Evolutionary conservation across 2,113 vertebrate species (phyloP).

Genomic region (Ranitomeya imitator): DNA sequence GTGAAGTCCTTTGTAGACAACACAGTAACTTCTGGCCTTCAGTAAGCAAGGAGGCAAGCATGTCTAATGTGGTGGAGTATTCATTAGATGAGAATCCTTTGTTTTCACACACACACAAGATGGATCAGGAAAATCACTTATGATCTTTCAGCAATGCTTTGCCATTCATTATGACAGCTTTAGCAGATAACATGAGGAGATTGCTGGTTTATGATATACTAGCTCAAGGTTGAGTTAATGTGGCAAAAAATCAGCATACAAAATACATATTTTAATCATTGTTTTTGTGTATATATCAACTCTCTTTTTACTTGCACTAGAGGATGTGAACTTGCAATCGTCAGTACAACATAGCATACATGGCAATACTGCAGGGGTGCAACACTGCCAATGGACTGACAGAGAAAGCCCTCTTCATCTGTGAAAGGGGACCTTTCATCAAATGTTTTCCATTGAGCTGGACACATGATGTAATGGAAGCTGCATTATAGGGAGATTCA

Average conservation of each 20-base stretch:
- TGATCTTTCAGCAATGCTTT: constrained; percentile 7
- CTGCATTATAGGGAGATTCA: too few relatives aligned
- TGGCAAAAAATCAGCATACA: not conserved
- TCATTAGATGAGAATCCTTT: not conserved
- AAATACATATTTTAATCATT: too few relatives aligned
- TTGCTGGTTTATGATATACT: not conserved
- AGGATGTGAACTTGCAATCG: too few relatives aligned
- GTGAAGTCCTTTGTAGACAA: constrained; percentile 3
- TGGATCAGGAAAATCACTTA: constrained; percentile 1
- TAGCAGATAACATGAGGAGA: not conserved
- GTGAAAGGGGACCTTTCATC: too few relatives aligned
- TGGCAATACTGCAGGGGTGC: too few relatives aligned
- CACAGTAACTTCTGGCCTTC: constrained; percentile 17
- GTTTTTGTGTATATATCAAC: too few relatives aligned
- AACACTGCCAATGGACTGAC: too few relatives aligned
- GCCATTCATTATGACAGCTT: not conserved
- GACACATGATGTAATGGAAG: too few relatives aligned
- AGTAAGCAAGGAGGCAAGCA: not conserved
- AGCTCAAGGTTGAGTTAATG: not conserved
- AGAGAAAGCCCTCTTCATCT: too few relatives aligned
- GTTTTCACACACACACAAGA: constrained; percentile 2
- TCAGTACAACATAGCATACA: too few relatives aligned
- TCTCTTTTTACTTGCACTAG: too few relatives aligned
- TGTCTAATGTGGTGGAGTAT: not conserved
- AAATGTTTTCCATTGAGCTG: too few relatives aligned